Percentiles rank a stretch among this genome's conserved stretches.
Evolutionary conservation across 1,140 invertebrate species (phyloP).

Genomic region (Achatina immaculata): DNA sequence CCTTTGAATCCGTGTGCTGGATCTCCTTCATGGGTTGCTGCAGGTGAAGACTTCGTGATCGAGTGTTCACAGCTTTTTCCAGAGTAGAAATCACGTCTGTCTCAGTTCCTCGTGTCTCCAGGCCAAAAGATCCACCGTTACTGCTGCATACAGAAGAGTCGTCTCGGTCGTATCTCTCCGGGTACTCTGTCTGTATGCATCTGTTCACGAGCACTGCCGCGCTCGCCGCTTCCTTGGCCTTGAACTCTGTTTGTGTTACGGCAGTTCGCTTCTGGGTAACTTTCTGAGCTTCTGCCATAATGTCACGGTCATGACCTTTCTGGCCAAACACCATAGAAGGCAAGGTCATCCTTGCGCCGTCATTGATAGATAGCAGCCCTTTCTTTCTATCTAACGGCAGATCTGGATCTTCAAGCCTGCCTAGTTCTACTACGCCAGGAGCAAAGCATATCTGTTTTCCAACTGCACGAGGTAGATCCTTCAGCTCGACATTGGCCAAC

Average conservation of each 20-base stretch:
- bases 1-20: constrained; percentile 36
- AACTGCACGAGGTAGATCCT: constrained; percentile 64
- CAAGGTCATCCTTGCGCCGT: constrained; percentile 37
- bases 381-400: constrained; percentile 50
- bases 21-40: constrained; percentile 8
- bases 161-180: constrained; percentile 35
- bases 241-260: constrained; percentile 54
- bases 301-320: constrained; percentile 7
- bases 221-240: neutral
- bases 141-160: constrained; percentile 9
- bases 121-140: constrained; percentile 25
- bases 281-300: neutral
- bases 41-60: constrained; percentile 54
- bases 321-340: constrained; percentile 39
- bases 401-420: constrained; percentile 63
- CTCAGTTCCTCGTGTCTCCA: constrained; percentile 49
- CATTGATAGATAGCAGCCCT: constrained; percentile 38
- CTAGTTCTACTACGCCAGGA: constrained; percentile 66
- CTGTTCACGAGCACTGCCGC: constrained; percentile 7
- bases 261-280: constrained; percentile 40
- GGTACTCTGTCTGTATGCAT: constrained; percentile 39
- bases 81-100: constrained; percentile 59
- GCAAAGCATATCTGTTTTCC: constrained; percentile 65
- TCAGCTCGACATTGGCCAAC: constrained; percentile 64
- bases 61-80: constrained; percentile 67